These are phyloP conservation scores for Ischnus inquisitorius DNA, from an alignment of 2,888 invertebrate species.

Conservation along the genomic window DNA sequence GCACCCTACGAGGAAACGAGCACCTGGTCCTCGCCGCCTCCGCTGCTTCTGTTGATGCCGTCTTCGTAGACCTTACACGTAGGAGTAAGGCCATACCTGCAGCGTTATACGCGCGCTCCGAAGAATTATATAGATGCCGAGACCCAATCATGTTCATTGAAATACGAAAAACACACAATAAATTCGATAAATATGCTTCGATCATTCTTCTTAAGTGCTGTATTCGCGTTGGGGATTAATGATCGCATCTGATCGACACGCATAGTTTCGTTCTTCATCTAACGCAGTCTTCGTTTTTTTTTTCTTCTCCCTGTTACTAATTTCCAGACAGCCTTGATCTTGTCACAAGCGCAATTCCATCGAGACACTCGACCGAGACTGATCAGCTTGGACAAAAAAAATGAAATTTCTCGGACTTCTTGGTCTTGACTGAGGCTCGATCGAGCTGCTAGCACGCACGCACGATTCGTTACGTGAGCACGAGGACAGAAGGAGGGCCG, in stretches of 20 bases:
- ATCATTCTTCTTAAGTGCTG: slow-evolving; percentile 63
- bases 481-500: slow-evolving; percentile 25
- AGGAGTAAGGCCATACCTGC: slow-evolving; percentile 51
- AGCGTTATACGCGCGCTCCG: slow-evolving; percentile 51
- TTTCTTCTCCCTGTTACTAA: neutral
- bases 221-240: slow-evolving; percentile 18
- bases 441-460: slow-evolving; percentile 24
- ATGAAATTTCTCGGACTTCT: slow-evolving; percentile 74
- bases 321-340: neutral
- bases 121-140: slow-evolving; percentile 39
- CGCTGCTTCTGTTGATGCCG: slow-evolving; percentile 47
- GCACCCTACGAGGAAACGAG: slow-evolving; percentile 62
- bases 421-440: slow-evolving; percentile 71
- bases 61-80: slow-evolving; percentile 29
- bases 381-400: slow-evolving; percentile 70
- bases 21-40: slow-evolving; percentile 70
- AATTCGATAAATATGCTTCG: slow-evolving; percentile 45
- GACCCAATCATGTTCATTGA: slow-evolving; percentile 33
- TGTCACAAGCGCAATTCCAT: slow-evolving; percentile 16
- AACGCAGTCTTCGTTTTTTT: neutral
- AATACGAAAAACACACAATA: slow-evolving; percentile 53
- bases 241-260: slow-evolving; percentile 1
- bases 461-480: slow-evolving; percentile 69
- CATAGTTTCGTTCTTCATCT: neutral
- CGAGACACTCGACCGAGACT: slow-evolving; percentile 75